Evolutionary conservation across 2,888 invertebrate genomes (phyloP).

Genomic region (Sinopyrophorus schimmeli): DNA sequence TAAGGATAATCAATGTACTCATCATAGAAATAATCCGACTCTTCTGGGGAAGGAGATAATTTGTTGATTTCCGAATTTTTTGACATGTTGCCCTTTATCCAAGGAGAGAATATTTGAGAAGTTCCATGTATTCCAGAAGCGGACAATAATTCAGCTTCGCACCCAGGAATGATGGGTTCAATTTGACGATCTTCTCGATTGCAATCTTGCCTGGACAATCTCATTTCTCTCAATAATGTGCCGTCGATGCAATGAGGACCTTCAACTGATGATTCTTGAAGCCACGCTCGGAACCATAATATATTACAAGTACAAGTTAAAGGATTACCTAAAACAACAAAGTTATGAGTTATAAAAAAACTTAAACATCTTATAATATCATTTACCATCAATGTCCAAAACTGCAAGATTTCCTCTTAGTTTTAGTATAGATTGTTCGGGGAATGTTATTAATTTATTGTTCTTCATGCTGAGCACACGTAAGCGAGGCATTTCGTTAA

Average conservation of each 20-base stretch:
- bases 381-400: slow-evolving; percentile 80
- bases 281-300: slow-evolving; percentile 83
- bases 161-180: slow-evolving; percentile 66
- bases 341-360: background rate
- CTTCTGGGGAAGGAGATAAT: slow-evolving; percentile 68
- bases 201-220: slow-evolving; percentile 73
- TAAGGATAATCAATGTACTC: slow-evolving; percentile 80
- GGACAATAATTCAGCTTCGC: slow-evolving; percentile 67
- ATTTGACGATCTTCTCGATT: slow-evolving; percentile 53
- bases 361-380: background rate
- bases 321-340: slow-evolving; percentile 70
- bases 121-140: slow-evolving; percentile 57
- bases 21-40: slow-evolving; percentile 82
- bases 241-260: slow-evolving; percentile 83
- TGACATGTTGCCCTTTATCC: slow-evolving; percentile 59
- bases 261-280: slow-evolving; percentile 71
- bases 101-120: slow-evolving; percentile 62
- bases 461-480: slow-evolving; percentile 77
- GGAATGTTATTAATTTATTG: slow-evolving; percentile 73
- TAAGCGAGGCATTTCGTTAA: slow-evolving; percentile 82
- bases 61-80: slow-evolving; percentile 56
- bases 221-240: slow-evolving; percentile 71
- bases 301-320: slow-evolving; percentile 79
- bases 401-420: slow-evolving; percentile 80
- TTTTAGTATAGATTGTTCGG: slow-evolving; percentile 74